These are phyloP conservation scores for Saturnia pavonia DNA, from an alignment of 2,888 invertebrate genomes.

Conservation along the genomic window DNA sequence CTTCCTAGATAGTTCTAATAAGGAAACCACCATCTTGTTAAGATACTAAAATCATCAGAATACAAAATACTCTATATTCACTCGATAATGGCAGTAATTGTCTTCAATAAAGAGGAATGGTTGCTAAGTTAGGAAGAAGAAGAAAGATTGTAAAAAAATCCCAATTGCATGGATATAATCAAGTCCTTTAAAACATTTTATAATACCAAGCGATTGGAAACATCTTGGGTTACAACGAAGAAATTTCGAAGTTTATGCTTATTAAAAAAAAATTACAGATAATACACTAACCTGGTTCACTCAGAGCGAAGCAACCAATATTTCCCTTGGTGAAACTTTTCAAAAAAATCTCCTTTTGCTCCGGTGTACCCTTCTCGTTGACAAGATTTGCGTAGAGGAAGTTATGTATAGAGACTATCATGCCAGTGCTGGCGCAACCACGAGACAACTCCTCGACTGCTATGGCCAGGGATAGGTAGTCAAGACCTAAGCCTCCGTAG, in stretches of 20 bases:
- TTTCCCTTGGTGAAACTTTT: constrained; percentile 82
- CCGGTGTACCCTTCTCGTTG: constrained; percentile 83
- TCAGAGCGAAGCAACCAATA: constrained; percentile 90
- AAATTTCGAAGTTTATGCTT: not conserved
- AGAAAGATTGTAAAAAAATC: no score
- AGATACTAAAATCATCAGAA: no score
- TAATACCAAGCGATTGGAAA: no score
- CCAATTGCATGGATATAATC: no score
- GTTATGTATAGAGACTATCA: constrained; percentile 90
- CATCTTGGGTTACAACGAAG: not conserved
- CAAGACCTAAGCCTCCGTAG: constrained; percentile 86
- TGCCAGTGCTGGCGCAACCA: constrained; percentile 89
- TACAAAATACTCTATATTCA: no score
- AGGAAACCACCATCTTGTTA: no score
- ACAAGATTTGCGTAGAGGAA: constrained; percentile 87
- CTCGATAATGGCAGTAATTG: no score
- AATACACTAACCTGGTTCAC: constrained; percentile 85
- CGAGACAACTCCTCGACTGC: constrained; percentile 90
- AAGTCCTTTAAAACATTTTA: no score
- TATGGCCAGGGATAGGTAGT: constrained; percentile 86
- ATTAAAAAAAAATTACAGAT: not conserved
- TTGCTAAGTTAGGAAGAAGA: no score
- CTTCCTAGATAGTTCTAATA: no score
- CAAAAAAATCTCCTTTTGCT: constrained; percentile 86
- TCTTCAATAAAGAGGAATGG: no score